Percentiles rank a stretch among this genome's conserved stretches.
Conservation (phyloP, 2,113 vertebrate species). For the Tamias sibiricus region DNA sequence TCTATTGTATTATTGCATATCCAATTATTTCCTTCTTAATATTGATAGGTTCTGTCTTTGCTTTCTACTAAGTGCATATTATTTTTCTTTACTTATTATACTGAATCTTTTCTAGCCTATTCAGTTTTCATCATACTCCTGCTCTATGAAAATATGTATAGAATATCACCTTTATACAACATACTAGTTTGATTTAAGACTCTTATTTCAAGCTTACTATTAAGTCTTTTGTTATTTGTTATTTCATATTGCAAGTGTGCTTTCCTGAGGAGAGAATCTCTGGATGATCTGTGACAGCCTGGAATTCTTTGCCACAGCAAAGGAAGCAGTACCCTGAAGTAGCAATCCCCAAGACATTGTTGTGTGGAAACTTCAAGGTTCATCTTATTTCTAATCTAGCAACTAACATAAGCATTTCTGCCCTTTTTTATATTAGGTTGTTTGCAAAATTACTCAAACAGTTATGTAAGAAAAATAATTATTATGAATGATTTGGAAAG, state of each 20-base stretch:
- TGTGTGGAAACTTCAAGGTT: not conserved
- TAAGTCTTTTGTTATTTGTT: not conserved
- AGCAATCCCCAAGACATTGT: not conserved
- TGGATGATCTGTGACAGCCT: not conserved
- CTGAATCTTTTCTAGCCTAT: not conserved
- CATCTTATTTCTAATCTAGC: not conserved
- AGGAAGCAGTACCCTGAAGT: not conserved
- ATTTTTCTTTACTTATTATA: not conserved
- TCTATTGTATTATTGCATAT: not conserved
- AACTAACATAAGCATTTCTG: not conserved
- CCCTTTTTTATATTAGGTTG: not conserved
- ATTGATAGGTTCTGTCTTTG: not conserved
- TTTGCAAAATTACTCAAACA: not conserved
- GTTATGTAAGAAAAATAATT: not conserved
- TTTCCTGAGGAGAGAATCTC: not conserved
- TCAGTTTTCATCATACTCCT: not conserved
- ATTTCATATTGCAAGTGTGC: not conserved
- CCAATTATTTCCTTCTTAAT: conserved; percentile 29
- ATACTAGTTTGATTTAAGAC: not conserved
- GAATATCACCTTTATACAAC: not conserved
- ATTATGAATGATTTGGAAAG: not conserved
- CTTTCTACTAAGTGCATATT: not conserved
- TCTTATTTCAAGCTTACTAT: not conserved
- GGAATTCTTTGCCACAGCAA: not conserved
- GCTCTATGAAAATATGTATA: conserved; percentile 13